phyloP scores from a whole-genome alignment of 1,140 invertebrate species.

The Caerostris extrusa region DNA sequence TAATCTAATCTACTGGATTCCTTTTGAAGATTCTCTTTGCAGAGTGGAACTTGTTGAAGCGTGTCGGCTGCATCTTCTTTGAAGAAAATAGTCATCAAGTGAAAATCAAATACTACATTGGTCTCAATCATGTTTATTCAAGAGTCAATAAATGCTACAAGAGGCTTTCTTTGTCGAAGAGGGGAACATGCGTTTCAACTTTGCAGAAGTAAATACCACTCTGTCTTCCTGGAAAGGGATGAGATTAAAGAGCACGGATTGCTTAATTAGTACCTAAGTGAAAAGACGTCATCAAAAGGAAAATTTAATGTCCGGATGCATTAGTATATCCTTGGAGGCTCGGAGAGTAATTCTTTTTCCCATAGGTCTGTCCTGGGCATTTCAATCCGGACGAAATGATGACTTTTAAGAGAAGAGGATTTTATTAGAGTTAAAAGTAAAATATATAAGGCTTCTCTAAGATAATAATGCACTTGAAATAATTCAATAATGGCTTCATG shows the following conservation, averaged over 20 bases:
- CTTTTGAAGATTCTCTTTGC: neutral
- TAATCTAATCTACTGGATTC: neutral
- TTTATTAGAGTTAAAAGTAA: too few relatives aligned
- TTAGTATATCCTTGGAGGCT: neutral
- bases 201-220: neutral
- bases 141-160: neutral
- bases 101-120: neutral
- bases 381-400: too few relatives aligned
- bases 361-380: too few relatives aligned
- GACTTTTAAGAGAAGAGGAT: too few relatives aligned
- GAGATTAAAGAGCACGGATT: neutral
- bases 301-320: neutral
- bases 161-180: neutral
- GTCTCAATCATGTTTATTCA: neutral
- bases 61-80: neutral
- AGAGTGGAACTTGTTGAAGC: neutral
- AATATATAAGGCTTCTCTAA: too few relatives aligned
- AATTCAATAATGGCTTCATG: too few relatives aligned
- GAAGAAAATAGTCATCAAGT: neutral
- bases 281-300: neutral
- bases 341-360: neutral
- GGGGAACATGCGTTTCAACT: neutral
- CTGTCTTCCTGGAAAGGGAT: neutral
- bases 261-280: neutral
- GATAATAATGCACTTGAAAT: too few relatives aligned